A percentile compares a stretch with the other conserved stretches of the same genome.
These are phyloP conservation scores for Eupithecia centaureata DNA, from an alignment of 2,888 invertebrate genomes.

Conservation along the genomic window DNA sequence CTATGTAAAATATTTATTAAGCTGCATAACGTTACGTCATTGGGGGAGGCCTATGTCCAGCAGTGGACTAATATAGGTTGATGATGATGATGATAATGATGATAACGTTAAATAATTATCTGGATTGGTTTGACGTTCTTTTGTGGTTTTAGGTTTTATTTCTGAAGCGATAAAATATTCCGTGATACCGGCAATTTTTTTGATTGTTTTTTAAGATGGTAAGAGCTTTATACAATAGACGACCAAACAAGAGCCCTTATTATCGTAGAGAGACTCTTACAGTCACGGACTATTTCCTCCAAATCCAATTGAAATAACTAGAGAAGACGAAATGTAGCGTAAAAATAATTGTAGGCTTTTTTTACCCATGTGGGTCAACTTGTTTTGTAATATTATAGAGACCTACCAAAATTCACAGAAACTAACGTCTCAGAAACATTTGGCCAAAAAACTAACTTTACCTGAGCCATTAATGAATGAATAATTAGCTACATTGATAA, in stretches of 20 bases:
- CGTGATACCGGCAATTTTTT: background rate
- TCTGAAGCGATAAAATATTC: background rate
- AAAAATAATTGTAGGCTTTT: background rate
- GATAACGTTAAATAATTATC: too few relatives aligned
- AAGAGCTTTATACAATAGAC: background rate
- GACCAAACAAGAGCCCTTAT: background rate
- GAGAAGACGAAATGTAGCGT: background rate
- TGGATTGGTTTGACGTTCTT: too few relatives aligned
- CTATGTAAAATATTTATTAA: too few relatives aligned
- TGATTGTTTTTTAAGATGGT: background rate
- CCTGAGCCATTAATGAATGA: background rate
- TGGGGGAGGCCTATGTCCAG: too few relatives aligned
- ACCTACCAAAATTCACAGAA: background rate
- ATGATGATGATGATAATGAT: too few relatives aligned
- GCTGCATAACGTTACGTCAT: too few relatives aligned
- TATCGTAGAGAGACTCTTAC: background rate
- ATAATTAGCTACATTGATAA: background rate
- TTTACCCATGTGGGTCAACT: background rate
- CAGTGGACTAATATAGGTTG: too few relatives aligned
- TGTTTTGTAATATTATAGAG: background rate
- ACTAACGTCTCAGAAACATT: background rate
- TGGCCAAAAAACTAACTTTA: background rate
- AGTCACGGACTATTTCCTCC: slow-evolving; percentile 1
- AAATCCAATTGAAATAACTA: background rate
- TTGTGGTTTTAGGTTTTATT: background rate